Evolutionary conservation across 2,797 vertebrate species (phyloP).

Genomic region (Miichthys miiuy): DNA sequence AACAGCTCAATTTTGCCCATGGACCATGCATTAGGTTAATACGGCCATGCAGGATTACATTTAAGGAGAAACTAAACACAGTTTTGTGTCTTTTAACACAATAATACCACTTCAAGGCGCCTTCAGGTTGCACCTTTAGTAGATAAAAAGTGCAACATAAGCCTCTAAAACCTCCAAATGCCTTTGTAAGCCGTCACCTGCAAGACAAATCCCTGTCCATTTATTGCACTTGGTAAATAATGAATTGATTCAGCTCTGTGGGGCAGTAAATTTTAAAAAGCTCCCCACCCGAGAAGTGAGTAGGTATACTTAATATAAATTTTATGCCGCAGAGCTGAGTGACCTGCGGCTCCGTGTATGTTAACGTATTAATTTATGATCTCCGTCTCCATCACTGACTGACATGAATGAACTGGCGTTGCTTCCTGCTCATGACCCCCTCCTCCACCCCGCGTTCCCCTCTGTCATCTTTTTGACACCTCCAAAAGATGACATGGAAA

Average conservation of each 20-base stretch:
- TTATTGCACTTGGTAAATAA: constrained; percentile 34
- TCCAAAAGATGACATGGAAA: constrained; percentile 74
- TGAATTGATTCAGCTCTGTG: constrained; percentile 23
- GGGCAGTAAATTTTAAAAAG: constrained; percentile 23
- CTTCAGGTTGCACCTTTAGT: background rate
- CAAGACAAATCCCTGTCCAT: constrained; percentile 7
- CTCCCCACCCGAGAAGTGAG: constrained; percentile 1
- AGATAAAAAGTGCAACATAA: background rate
- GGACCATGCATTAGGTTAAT: background rate
- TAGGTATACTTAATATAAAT: constrained; percentile 51
- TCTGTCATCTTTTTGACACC: constrained; percentile 75
- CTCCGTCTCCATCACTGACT: constrained; percentile 56
- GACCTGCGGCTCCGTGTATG: constrained; percentile 40
- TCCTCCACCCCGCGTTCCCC: constrained; percentile 36
- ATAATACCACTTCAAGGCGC: background rate
- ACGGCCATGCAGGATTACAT: background rate
- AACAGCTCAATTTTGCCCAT: background rate
- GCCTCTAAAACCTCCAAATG: background rate
- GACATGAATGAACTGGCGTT: constrained; percentile 77
- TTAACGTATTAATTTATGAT: constrained; percentile 58
- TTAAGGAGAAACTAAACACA: background rate
- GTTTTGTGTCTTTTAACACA: background rate
- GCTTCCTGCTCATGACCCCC: constrained; percentile 56
- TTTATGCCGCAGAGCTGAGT: constrained; percentile 26
- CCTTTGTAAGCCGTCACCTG: background rate